These are phyloP conservation scores for Chrysoperla carnea DNA, from an alignment of 1,140 invertebrate genomes.

Conservation along the genomic window DNA sequence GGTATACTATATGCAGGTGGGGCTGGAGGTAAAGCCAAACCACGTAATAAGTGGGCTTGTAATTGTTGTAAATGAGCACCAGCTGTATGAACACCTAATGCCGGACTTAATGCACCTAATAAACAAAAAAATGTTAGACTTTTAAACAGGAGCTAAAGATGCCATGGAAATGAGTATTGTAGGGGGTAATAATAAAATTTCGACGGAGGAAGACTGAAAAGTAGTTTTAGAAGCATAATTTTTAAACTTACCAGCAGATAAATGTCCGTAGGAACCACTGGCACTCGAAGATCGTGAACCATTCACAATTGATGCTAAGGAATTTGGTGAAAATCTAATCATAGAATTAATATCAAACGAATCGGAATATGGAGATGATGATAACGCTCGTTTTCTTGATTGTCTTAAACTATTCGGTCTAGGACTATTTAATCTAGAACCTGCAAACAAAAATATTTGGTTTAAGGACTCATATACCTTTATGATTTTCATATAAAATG, in stretches of 20 bases:
- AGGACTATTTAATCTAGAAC: slow-evolving; percentile 53
- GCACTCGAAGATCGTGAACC: slow-evolving; percentile 68
- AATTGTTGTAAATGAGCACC: slow-evolving; percentile 55
- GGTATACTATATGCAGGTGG: slow-evolving; percentile 26
- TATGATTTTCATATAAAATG: too few species aligned
- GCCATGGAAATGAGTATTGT: too few species aligned
- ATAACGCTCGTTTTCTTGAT: slow-evolving; percentile 73
- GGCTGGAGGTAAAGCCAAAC: slow-evolving; percentile 31
- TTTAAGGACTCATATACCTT: too few species aligned
- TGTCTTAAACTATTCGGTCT: slow-evolving; percentile 33
- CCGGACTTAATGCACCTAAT: slow-evolving; percentile 24
- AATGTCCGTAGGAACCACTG: slow-evolving; percentile 84
- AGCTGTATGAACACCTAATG: slow-evolving; percentile 41
- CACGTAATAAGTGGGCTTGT: slow-evolving; percentile 52
- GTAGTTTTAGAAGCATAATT: too few species aligned
- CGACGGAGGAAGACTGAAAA: background rate
- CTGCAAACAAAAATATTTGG: too few species aligned
- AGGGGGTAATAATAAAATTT: background rate
- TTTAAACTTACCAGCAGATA: slow-evolving; percentile 55
- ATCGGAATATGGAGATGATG: slow-evolving; percentile 87
- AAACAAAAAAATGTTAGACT: background rate
- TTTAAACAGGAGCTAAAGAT: background rate
- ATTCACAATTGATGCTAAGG: slow-evolving; percentile 77
- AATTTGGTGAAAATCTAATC: slow-evolving; percentile 88
- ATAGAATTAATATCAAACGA: slow-evolving; percentile 87